A percentile compares a stretch with the other conserved stretches of the same genome.
Conservation (phyloP, 1,140 invertebrate genomes). For the Adelges cooleyi region DNA sequence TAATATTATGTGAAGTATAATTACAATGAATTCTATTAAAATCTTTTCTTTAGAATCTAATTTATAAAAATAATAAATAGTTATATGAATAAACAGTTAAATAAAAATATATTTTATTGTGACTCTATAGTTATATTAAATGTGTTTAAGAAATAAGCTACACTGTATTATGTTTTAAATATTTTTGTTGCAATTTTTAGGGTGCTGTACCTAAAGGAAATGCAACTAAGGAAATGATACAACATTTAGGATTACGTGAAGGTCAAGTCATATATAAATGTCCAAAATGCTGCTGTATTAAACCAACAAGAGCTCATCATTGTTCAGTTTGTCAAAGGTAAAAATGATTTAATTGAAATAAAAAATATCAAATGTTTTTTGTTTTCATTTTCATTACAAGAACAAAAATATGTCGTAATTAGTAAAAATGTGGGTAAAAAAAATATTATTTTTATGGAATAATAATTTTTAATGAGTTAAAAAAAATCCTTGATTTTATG, state of each 20-base stretch:
- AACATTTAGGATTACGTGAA: constrained; percentile 82
- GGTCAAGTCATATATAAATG: constrained; percentile 95
- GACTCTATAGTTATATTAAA: too few relatives aligned
- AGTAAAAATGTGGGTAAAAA: not conserved
- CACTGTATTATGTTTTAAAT: too few relatives aligned
- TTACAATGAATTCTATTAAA: too few relatives aligned
- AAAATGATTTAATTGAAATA: not conserved
- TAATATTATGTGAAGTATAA: too few relatives aligned
- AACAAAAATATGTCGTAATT: constrained; percentile 23
- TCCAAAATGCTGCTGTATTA: constrained; percentile 96
- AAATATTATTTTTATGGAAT: constrained; percentile 11
- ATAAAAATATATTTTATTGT: too few relatives aligned
- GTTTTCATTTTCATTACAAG: constrained; percentile 28
- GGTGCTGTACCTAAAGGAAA: constrained; percentile 98
- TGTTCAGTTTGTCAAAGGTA: constrained; percentile 88
- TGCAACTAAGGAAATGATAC: constrained; percentile 95
- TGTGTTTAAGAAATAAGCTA: too few relatives aligned
- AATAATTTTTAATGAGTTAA: too few relatives aligned
- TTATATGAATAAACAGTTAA: too few relatives aligned
- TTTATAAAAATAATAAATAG: too few relatives aligned
- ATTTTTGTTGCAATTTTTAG: constrained; percentile 41
- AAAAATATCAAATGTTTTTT: not conserved
- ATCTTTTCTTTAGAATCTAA: too few relatives aligned
- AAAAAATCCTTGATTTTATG: too few relatives aligned
- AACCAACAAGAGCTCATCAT: constrained; percentile 96